phyloP scores from a whole-genome alignment of 2,797 vertebrate species.

The Rallus crepitans region DNA sequence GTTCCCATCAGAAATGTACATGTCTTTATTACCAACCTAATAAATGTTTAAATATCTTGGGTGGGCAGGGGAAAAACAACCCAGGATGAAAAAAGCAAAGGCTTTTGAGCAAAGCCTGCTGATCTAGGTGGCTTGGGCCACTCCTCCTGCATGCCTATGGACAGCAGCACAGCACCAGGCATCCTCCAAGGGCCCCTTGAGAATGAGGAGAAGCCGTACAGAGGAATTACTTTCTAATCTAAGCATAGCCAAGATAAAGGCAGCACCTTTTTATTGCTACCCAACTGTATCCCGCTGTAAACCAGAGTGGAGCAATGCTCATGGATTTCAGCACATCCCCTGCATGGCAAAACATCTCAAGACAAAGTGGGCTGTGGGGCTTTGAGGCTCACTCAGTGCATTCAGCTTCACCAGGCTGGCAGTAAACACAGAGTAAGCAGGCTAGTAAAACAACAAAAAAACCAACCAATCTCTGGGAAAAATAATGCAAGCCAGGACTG shows the following conservation, averaged over 20 bases:
- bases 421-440: background rate
- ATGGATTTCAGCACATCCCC: background rate
- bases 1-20: background rate
- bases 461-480: conserved; percentile 17
- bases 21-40: background rate
- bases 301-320: background rate
- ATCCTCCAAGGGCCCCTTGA: background rate
- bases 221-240: background rate
- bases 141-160: background rate
- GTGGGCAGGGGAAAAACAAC: rapidly evolving
- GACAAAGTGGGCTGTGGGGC: background rate
- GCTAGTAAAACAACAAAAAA: background rate
- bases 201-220: background rate
- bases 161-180: background rate
- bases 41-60: background rate
- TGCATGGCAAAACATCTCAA: background rate
- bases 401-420: background rate
- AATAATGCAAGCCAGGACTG: background rate
- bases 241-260: background rate
- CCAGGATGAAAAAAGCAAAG: background rate
- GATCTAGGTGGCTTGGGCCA: background rate
- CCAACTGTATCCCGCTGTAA: background rate
- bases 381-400: background rate
- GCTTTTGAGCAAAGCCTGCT: background rate
- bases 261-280: background rate